Percentiles rank a stretch among this genome's conserved stretches.
phyloP scores from a whole-genome alignment of 2,888 invertebrate genomes.

The Portevinia maculata region DNA sequence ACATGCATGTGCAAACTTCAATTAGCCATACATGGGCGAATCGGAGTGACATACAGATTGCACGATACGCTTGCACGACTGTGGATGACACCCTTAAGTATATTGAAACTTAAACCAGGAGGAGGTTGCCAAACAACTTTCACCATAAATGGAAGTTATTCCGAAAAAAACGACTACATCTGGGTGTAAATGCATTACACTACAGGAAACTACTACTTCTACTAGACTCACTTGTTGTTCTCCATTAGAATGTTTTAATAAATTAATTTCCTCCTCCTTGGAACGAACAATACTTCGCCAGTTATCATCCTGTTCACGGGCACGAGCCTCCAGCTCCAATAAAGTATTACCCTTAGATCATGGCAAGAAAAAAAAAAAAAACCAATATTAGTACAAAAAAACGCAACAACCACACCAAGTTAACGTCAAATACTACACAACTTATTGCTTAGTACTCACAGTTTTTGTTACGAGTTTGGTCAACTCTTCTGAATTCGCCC shows the following conservation, averaged over 20 bases:
- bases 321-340: slow-evolving; percentile 81
- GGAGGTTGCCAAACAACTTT: not conserved
- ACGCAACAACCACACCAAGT: slow-evolving; percentile 13
- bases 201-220: slow-evolving; percentile 10
- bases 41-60: no score
- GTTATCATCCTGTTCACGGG: slow-evolving; percentile 81
- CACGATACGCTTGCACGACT: no score
- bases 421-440: not conserved
- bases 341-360: slow-evolving; percentile 80
- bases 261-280: slow-evolving; percentile 81
- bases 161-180: not conserved
- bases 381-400: slow-evolving; percentile 5
- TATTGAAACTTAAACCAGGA: not conserved
- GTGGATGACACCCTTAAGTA: no score
- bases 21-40: no score
- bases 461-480: slow-evolving; percentile 90
- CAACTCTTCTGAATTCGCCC: slow-evolving; percentile 87
- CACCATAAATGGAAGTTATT: not conserved
- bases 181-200: not conserved
- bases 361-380: slow-evolving; percentile 29
- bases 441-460: slow-evolving; percentile 83
- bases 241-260: slow-evolving; percentile 81
- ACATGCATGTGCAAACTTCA: no score
- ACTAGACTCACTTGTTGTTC: slow-evolving; percentile 78
- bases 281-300: slow-evolving; percentile 81